Conservation (phyloP, 1,140 invertebrate species). For the Leptinotarsa defecta region DNA sequence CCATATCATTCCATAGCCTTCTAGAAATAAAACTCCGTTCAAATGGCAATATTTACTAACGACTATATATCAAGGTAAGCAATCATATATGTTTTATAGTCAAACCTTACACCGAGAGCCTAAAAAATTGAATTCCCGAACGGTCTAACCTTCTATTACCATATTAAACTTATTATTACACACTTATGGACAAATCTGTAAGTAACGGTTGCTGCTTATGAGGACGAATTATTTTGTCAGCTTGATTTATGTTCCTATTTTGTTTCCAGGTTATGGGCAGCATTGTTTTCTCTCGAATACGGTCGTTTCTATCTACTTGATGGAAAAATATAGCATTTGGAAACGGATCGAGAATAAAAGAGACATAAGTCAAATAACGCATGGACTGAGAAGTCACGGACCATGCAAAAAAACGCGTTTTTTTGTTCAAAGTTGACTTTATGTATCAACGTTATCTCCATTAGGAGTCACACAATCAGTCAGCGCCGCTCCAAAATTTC, state of each 20-base stretch:
- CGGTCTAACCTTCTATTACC: slow-evolving; percentile 15
- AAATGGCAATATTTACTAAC: neutral
- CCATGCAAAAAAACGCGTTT: too few relatives aligned
- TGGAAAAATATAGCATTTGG: too few relatives aligned
- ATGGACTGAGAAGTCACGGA: too few relatives aligned
- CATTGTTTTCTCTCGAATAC: too few relatives aligned
- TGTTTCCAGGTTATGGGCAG: neutral
- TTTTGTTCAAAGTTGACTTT: too few relatives aligned
- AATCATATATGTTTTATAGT: slow-evolving; percentile 3
- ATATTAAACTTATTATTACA: slow-evolving; percentile 12
- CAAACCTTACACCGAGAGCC: slow-evolving; percentile 10
- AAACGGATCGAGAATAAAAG: too few relatives aligned
- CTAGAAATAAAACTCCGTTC: neutral
- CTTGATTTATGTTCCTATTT: neutral
- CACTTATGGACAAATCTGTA: slow-evolving; percentile 10
- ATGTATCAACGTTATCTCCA: too few relatives aligned
- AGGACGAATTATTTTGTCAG: neutral
- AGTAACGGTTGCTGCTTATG: neutral
- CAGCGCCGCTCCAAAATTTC: too few relatives aligned
- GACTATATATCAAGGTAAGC: neutral
- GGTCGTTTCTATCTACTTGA: too few relatives aligned
- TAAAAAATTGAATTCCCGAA: slow-evolving; percentile 16
- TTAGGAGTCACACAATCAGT: too few relatives aligned
- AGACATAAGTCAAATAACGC: too few relatives aligned
- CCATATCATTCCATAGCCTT: neutral